Evolutionary conservation across 1,140 invertebrate species (phyloP).

Genomic region (Colletes gigas): DNA sequence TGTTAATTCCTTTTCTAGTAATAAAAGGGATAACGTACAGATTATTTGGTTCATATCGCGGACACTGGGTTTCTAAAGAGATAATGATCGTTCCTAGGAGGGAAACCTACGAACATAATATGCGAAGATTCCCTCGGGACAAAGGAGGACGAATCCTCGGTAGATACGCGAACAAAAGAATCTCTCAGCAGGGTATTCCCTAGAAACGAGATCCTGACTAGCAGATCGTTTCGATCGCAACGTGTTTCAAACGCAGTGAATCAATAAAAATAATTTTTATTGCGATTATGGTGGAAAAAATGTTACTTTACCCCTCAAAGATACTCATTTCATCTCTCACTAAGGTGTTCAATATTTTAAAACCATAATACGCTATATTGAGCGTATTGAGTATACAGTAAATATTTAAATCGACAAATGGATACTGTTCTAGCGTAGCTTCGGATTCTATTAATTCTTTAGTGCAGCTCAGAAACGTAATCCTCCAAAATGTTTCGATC

Average conservation of each 20-base stretch:
- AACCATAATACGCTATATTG: no score
- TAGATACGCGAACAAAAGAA: slow-evolving; percentile 29
- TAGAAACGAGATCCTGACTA: slow-evolving; percentile 24
- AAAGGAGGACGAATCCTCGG: slow-evolving; percentile 15
- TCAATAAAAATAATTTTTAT: slow-evolving; percentile 15
- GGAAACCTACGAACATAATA: slow-evolving; percentile 71
- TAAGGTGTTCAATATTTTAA: no score
- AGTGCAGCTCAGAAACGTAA: background rate
- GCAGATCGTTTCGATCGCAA: slow-evolving; percentile 15
- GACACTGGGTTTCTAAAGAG: slow-evolving; percentile 65
- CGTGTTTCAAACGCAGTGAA: background rate
- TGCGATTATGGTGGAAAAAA: no score
- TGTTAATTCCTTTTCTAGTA: slow-evolving; percentile 46
- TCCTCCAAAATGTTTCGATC: background rate
- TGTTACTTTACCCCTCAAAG: no score
- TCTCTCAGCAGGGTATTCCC: slow-evolving; percentile 43
- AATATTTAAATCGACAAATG: no score
- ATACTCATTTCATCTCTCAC: background rate
- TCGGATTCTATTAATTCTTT: background rate
- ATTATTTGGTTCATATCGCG: slow-evolving; percentile 55
- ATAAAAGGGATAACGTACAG: slow-evolving; percentile 37
- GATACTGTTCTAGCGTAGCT: no score
- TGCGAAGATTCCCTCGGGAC: slow-evolving; percentile 72
- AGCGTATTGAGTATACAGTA: no score
- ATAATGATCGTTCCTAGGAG: slow-evolving; percentile 74